Percentiles rank a stretch among this genome's conserved stretches.
Evolutionary conservation across 2,797 vertebrate genomes (phyloP).

Genomic region (Phrynocephalus vlangalii): DNA sequence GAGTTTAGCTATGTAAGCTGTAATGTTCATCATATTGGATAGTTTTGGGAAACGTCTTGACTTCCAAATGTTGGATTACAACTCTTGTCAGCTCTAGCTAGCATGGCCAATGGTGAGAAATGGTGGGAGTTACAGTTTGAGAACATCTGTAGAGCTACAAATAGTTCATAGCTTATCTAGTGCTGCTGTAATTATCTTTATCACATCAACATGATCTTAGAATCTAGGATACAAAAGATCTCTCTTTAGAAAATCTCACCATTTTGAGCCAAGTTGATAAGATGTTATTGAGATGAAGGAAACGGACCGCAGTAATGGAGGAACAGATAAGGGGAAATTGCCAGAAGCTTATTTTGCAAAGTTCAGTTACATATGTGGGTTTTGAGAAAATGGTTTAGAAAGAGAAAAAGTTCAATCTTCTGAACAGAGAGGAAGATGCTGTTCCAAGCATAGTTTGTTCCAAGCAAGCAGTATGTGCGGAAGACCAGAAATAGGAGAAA

Average conservation of each 20-base stretch:
- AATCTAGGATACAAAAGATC: not conserved
- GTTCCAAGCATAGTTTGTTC: not conserved
- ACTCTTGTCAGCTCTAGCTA: not conserved
- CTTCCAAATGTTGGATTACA: not conserved
- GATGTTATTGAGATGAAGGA: not conserved
- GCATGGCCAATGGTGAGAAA: not conserved
- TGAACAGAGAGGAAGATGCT: not conserved
- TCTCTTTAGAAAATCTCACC: not conserved
- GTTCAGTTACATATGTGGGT: not conserved
- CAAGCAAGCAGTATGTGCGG: not conserved
- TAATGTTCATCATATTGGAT: not conserved
- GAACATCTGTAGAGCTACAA: not conserved
- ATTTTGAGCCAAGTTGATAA: not conserved
- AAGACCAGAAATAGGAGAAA: not conserved
- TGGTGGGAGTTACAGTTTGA: not conserved
- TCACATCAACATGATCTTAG: not conserved
- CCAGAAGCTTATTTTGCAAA: not conserved
- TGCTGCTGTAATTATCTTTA: not conserved
- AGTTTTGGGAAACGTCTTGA: not conserved
- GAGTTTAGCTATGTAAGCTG: not conserved
- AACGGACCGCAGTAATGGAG: not conserved
- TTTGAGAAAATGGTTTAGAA: not conserved
- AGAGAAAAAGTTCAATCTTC: not conserved
- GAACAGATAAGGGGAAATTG: not conserved
- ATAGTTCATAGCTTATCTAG: not conserved